These are phyloP conservation scores for Drosophila infuscata DNA, from an alignment of 2,888 invertebrate species.

Conservation along the genomic window DNA sequence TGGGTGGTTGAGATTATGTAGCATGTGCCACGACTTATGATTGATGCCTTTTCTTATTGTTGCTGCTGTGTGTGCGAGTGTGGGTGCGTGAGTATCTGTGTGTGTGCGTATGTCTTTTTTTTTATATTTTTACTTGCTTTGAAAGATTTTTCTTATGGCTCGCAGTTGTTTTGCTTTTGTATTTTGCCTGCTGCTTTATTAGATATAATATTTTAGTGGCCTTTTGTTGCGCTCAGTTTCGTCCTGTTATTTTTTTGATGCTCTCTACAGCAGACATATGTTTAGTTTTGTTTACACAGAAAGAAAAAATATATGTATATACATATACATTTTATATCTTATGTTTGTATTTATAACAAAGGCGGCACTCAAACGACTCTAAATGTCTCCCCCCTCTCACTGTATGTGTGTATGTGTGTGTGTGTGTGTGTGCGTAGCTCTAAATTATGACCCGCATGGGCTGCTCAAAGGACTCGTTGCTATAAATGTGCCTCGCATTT, in stretches of 20 bases:
- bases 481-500: slow-evolving; percentile 68
- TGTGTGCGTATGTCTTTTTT: slow-evolving; percentile 17
- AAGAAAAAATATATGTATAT: slow-evolving; percentile 19
- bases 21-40: slow-evolving; percentile 76
- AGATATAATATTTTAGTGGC: slow-evolving; percentile 79
- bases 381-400: slow-evolving; percentile 38
- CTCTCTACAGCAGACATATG: slow-evolving; percentile 66
- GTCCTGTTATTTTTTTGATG: slow-evolving; percentile 54
- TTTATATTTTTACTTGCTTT: slow-evolving; percentile 27
- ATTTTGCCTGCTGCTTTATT: slow-evolving; percentile 72
- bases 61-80: slow-evolving; percentile 19
- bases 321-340: slow-evolving; percentile 39
- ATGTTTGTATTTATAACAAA: slow-evolving; percentile 70
- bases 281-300: slow-evolving; percentile 65
- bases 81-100: neutral
- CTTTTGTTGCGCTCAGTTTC: slow-evolving; percentile 55
- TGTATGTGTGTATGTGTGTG: neutral
- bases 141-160: slow-evolving; percentile 45
- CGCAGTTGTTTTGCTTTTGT: slow-evolving; percentile 56
- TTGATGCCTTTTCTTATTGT: slow-evolving; percentile 79
- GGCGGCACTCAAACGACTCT: slow-evolving; percentile 69
- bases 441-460: slow-evolving; percentile 66
- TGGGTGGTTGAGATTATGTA: slow-evolving; percentile 52
- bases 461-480: slow-evolving; percentile 46
- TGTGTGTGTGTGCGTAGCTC: slow-evolving; percentile 30